Evolutionary conservation across 2,888 invertebrate species (phyloP).

Genomic region (Mycalesis mineus): DNA sequence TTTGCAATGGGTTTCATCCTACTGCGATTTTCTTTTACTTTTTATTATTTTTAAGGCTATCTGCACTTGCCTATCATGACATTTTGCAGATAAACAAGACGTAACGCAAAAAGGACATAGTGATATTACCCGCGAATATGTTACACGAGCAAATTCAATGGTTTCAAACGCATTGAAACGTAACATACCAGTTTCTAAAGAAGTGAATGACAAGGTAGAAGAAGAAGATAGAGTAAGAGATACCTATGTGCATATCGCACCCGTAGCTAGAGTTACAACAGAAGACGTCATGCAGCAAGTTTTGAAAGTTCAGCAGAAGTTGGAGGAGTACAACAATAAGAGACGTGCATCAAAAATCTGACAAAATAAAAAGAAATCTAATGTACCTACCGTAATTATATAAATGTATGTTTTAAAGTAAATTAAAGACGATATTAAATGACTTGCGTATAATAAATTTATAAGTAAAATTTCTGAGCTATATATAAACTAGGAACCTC

Average conservation of each 20-base stretch:
- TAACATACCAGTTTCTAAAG: constrained; percentile 37
- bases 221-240: not conserved
- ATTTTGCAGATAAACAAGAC: not conserved
- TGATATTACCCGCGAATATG: constrained; percentile 30
- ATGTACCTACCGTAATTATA: not conserved
- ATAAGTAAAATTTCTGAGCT: too few relatives aligned
- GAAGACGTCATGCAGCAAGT: constrained; percentile 22
- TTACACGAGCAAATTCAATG: constrained; percentile 44
- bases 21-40: too few relatives aligned
- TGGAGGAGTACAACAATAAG: constrained; percentile 19
- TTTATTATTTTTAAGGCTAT: too few relatives aligned
- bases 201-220: not conserved
- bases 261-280: constrained; percentile 9
- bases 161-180: constrained; percentile 44
- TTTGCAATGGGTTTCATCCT: too few relatives aligned
- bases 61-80: too few relatives aligned
- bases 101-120: too few relatives aligned
- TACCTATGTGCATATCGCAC: not conserved
- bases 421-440: not conserved
- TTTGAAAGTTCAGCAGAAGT: constrained; percentile 16
- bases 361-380: too few relatives aligned
- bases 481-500: too few relatives aligned
- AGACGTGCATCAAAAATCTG: not conserved
- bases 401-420: not conserved
- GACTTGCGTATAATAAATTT: too few relatives aligned